Evolutionary conservation across 2,888 invertebrate genomes (phyloP).

Genomic region (Byasa hedistus): DNA sequence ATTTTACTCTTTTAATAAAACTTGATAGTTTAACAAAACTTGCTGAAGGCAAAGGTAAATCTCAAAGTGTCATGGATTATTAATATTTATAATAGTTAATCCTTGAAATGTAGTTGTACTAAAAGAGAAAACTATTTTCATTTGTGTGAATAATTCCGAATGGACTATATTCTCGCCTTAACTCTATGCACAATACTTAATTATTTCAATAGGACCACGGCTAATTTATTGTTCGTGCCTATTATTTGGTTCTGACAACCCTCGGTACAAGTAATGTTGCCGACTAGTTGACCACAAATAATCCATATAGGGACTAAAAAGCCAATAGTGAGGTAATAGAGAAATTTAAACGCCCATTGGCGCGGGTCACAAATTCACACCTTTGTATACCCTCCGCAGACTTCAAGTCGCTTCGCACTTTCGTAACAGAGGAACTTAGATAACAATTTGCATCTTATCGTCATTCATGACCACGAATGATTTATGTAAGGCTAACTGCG

Average conservation of each 20-base stretch:
- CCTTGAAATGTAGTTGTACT: too few species aligned
- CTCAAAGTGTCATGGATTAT: too few species aligned
- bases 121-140: too few species aligned
- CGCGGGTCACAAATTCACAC: conserved; percentile 47
- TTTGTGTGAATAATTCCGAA: too few species aligned
- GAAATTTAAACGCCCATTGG: conserved; percentile 39
- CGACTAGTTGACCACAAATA: conserved; percentile 25
- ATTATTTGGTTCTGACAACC: conserved; percentile 13
- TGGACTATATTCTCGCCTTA: too few species aligned
- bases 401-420: conserved; percentile 7
- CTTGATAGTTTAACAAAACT: too few species aligned
- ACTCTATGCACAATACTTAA: too few species aligned
- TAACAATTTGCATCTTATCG: conserved; percentile 39
- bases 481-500: too few species aligned
- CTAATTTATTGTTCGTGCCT: neutral
- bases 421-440: conserved; percentile 38
- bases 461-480: conserved; percentile 2
- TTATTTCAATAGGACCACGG: too few species aligned
- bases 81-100: too few species aligned
- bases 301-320: conserved; percentile 37
- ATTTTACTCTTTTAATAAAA: too few species aligned
- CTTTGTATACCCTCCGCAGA: conserved; percentile 37
- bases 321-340: conserved; percentile 47
- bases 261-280: conserved; percentile 13
- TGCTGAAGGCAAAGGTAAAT: too few species aligned